Percentiles rank a stretch among this genome's conserved stretches.
Evolutionary conservation across 2,888 invertebrate genomes (phyloP).

Genomic region (Elgonia sp.): DNA sequence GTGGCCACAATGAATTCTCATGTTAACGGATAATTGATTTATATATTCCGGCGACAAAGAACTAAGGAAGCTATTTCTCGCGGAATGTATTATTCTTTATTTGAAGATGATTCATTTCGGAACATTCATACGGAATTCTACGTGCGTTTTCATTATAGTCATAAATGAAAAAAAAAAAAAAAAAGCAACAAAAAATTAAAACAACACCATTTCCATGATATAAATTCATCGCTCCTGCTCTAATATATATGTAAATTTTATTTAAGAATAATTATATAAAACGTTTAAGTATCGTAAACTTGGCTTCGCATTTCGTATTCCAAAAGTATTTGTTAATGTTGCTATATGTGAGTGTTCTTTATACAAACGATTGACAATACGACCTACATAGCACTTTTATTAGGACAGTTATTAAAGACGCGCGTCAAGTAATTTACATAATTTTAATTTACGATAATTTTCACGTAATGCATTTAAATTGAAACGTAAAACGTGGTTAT

Average conservation of each 20-base stretch:
- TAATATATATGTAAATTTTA: neutral
- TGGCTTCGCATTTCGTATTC: neutral
- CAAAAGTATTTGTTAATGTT: neutral
- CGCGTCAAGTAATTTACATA: neutral
- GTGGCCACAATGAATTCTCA: conserved; percentile 43
- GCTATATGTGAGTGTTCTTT: neutral
- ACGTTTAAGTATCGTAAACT: no score
- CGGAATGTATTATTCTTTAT: conserved; percentile 52
- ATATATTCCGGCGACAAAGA: conserved; percentile 45
- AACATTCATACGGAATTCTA: conserved; percentile 6
- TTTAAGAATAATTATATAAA: no score
- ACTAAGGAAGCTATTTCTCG: conserved; percentile 31
- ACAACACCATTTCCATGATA: neutral
- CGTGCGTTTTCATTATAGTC: neutral
- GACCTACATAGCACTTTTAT: neutral
- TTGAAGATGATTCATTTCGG: conserved; percentile 31
- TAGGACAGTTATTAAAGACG: neutral
- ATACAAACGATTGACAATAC: neutral
- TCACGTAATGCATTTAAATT: no score
- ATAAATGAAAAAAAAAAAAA: neutral
- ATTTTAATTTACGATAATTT: neutral
- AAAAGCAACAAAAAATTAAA: no score
- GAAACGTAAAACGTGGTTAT: no score
- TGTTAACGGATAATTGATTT: conserved; percentile 61
- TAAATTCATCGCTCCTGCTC: neutral